These are phyloP conservation scores for Clistopyga incitator DNA, from an alignment of 2,888 invertebrate genomes.

Conservation along the genomic window DNA sequence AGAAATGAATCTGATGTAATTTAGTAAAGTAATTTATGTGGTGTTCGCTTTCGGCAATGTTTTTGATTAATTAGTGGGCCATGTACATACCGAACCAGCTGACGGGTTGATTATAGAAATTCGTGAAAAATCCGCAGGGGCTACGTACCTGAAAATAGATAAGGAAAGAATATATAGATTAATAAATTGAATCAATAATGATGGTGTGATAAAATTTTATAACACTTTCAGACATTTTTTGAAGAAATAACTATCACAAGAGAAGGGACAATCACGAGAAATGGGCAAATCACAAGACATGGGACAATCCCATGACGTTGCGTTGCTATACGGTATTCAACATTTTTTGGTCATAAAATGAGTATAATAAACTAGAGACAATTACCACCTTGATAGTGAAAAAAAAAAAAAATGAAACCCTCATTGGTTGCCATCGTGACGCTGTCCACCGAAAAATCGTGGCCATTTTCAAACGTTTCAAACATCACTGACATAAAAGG, in stretches of 20 bases:
- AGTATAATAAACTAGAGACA: too few species aligned
- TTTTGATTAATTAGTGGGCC: neutral
- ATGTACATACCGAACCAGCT: constrained; percentile 9
- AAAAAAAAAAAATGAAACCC: too few species aligned
- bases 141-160: constrained; percentile 28
- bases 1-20: neutral
- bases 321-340: too few species aligned
- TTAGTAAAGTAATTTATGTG: neutral
- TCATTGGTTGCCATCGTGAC: too few species aligned
- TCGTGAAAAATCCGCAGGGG: neutral
- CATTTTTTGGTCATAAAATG: too few species aligned
- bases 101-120: neutral
- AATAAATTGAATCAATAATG: neutral
- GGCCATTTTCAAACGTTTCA: neutral
- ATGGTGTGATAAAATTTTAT: neutral
- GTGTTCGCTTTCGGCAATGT: neutral
- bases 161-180: neutral
- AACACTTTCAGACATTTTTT: neutral
- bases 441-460: neutral
- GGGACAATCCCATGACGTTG: too few species aligned
- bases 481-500: neutral
- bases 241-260: neutral
- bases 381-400: too few species aligned
- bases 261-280: too few species aligned
- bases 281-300: too few species aligned